phyloP scores from a whole-genome alignment of 2,113 vertebrate species.

The Chroicocephalus ridibundus region DNA sequence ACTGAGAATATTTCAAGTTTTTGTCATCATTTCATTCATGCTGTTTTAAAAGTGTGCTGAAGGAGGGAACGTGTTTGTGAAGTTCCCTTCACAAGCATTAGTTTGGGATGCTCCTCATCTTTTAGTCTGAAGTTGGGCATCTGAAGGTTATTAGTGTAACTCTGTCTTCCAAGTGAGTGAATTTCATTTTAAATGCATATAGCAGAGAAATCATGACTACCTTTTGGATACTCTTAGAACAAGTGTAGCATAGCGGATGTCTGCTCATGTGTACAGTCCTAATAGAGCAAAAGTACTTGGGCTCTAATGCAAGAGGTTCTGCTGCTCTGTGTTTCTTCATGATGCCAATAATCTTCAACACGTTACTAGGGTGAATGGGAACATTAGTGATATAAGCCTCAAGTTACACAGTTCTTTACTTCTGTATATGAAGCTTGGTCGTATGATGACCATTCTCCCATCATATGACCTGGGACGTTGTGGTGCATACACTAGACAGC shows the following conservation, averaged over 20 bases:
- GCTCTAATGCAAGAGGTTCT: neutral
- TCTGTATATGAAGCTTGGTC: neutral
- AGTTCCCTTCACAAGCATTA: neutral
- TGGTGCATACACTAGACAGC: neutral
- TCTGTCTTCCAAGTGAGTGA: neutral
- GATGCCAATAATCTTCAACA: accelerated
- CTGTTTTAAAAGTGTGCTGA: neutral
- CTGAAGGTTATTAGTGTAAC: neutral
- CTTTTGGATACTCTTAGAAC: neutral
- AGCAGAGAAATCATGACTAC: neutral
- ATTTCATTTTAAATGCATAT: neutral
- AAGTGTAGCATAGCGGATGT: neutral
- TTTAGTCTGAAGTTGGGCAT: neutral
- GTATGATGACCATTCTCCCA: neutral
- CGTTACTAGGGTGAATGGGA: neutral
- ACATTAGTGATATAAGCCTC: neutral
- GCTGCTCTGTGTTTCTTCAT: neutral
- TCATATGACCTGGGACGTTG: neutral
- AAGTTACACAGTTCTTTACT: neutral
- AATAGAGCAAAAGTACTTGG: neutral
- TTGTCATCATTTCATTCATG: neutral
- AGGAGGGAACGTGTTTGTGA: neutral
- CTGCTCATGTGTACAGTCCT: accelerated
- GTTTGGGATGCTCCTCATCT: neutral
- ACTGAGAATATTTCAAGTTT: neutral